Evolutionary conservation across 2,113 vertebrate genomes (phyloP), one percentile per base, ranked within the genome.

Genomic region (Ochotona princeps): DNA sequence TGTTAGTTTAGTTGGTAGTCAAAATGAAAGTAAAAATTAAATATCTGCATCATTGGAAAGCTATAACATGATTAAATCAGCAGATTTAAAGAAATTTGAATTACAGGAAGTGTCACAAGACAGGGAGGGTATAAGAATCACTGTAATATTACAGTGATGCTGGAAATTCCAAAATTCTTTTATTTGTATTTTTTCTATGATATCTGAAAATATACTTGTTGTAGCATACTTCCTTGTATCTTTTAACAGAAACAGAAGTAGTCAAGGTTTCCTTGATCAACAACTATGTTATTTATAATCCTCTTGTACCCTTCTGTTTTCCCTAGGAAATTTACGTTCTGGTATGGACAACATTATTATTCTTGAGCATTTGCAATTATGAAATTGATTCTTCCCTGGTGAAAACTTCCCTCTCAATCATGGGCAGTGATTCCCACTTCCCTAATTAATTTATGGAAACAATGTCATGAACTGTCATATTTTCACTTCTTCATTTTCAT

Each of bases 111-210:
- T 87, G 25, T 76, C 66, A 63, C 5, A 78, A 49, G 80, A 79
- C 6, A 72, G 21, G 7, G 87, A 61, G 6, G 63, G 1, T 49
- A 70, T 57, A 67, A 32, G 60, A 81, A 86, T 69, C 25, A 21
- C 12, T 15, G 38, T 44, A 44, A 44, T 79, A 6, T 70, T 92
- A n/a, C 7, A 32, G 10, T 49, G 10, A 47, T 54, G 7, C 35
- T 60, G 15, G 25, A 73, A 95, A 85, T 65, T 38, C 23, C 44
- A 70, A 25, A 6, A 60, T 60, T 54, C 35, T 90, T 80, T 95
- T 51, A 47, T 14, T 8, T 51, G 11, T 49, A 38, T 2, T 80
- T 83, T 90, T 65, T 25, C 83, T 30, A 85, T 60, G 30, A n/a
- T 44, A 3, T 92, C 30, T 85, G 65, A 83, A 84, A 74, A 79